These are phyloP conservation scores for Pantala flavescens DNA, from an alignment of 1,140 invertebrate species.

Conservation along the genomic window DNA sequence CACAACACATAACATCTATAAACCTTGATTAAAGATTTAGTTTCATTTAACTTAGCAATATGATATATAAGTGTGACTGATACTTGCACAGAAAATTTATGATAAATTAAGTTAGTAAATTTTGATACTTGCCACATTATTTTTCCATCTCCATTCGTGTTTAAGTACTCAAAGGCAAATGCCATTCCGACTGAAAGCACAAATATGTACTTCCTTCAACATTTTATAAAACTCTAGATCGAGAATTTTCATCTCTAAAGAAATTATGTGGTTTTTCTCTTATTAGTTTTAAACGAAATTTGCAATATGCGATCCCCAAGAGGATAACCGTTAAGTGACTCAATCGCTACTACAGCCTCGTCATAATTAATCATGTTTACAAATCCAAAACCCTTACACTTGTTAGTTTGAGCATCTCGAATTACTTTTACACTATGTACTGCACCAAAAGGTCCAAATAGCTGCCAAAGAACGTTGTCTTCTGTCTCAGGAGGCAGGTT, in stretches of 20 bases:
- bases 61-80: no score
- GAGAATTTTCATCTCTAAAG: conserved; percentile 19
- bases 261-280: conserved; percentile 76
- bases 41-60: no score
- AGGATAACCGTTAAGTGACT: conserved; percentile 94
- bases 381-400: conserved; percentile 99
- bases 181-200: no score
- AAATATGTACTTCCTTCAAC: no score
- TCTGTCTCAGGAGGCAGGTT: conserved; percentile 97
- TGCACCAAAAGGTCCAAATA: conserved; percentile 97
- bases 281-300: conserved; percentile 96
- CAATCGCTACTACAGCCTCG: conserved; percentile 93
- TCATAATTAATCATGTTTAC: conserved; percentile 99
- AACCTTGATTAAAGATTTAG: no score
- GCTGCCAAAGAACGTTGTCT: conserved; percentile 96
- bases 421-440: conserved; percentile 98
- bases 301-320: conserved; percentile 94
- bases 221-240: conserved; percentile 4
- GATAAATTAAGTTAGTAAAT: no score
- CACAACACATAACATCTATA: not conserved
- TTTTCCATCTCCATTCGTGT: no score
- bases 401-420: conserved; percentile 93
- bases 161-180: no score
- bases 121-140: no score
- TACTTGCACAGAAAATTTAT: no score